Evolutionary conservation across 1,140 invertebrate species (phyloP).

Genomic region (Trachymyrmex septentrionalis): DNA sequence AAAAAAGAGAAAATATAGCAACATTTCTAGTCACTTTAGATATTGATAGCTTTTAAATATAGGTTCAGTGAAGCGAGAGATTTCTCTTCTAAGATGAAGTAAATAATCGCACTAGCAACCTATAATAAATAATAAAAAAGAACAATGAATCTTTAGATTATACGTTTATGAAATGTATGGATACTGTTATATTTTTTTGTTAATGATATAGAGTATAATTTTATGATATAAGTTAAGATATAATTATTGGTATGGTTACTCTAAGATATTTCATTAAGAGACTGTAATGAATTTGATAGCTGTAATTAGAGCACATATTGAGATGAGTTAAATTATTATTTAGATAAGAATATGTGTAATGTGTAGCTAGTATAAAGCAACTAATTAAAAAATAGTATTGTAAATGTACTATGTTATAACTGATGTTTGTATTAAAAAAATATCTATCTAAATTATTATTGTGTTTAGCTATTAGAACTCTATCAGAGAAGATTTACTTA

Average conservation of each 20-base stretch:
- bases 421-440: slow-evolving; percentile 60
- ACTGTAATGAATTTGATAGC: slow-evolving; percentile 62
- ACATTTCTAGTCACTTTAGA: slow-evolving; percentile 82
- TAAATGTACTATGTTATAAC: slow-evolving; percentile 53
- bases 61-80: slow-evolving; percentile 53
- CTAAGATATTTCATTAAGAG: slow-evolving; percentile 70
- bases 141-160: slow-evolving; percentile 74
- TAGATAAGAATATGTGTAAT: slow-evolving; percentile 51
- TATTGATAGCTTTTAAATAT: slow-evolving; percentile 67
- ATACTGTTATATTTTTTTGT: slow-evolving; percentile 57
- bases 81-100: slow-evolving; percentile 77
- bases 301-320: slow-evolving; percentile 64
- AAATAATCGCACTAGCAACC: slow-evolving; percentile 71
- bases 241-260: slow-evolving; percentile 60
- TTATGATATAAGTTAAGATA: slow-evolving; percentile 56
- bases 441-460: slow-evolving; percentile 66
- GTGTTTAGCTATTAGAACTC: slow-evolving; percentile 43
- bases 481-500: slow-evolving; percentile 41
- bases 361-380: slow-evolving; percentile 31
- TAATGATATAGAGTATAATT: slow-evolving; percentile 41
- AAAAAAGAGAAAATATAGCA: slow-evolving; percentile 67
- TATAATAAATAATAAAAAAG: slow-evolving; percentile 68
- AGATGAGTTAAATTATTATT: slow-evolving; percentile 60
- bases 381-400: slow-evolving; percentile 53
- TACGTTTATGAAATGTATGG: slow-evolving; percentile 73